Evolutionary conservation across 2,113 vertebrate species (phyloP).

Genomic region (Zosterops lateralis): DNA sequence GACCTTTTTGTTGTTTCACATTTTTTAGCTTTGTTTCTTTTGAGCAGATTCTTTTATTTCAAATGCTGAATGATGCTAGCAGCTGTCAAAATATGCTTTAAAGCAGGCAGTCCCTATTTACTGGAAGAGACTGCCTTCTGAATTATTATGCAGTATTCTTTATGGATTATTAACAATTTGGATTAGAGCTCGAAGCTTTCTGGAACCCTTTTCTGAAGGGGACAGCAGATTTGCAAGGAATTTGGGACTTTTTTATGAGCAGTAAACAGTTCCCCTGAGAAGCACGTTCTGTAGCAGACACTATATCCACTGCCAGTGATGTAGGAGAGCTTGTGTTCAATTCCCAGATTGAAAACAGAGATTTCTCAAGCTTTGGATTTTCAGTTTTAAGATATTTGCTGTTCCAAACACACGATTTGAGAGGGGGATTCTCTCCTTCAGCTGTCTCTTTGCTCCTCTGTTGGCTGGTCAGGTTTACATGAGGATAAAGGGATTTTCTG

Average conservation of each 20-base stretch:
- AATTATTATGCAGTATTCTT: neutral
- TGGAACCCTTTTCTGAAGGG: neutral
- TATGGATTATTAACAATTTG: slow-evolving; percentile 8
- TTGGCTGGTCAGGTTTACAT: neutral
- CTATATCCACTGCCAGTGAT: neutral
- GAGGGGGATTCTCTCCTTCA: neutral
- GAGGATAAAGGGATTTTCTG: neutral
- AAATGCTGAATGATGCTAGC: slow-evolving; percentile 27
- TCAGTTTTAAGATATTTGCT: neutral
- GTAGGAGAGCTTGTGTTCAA: neutral
- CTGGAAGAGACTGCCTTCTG: neutral
- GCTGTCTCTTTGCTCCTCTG: neutral
- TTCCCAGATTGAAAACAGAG: neutral
- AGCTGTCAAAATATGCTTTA: slow-evolving; percentile 56
- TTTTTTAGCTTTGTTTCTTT: slow-evolving; percentile 50
- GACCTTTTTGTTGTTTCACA: slow-evolving; percentile 38
- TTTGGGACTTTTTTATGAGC: neutral
- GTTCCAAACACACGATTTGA: neutral
- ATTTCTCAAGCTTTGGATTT: neutral
- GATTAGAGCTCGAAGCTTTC: neutral
- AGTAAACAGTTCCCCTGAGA: neutral
- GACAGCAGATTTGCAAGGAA: neutral
- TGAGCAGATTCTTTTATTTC: slow-evolving; percentile 56
- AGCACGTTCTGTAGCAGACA: neutral
- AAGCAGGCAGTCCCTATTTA: slow-evolving; percentile 47